Evolutionary conservation across 1,140 invertebrate genomes (phyloP), one percentile per base, ranked within the genome.

Genomic region (Bombus superbus): DNA sequence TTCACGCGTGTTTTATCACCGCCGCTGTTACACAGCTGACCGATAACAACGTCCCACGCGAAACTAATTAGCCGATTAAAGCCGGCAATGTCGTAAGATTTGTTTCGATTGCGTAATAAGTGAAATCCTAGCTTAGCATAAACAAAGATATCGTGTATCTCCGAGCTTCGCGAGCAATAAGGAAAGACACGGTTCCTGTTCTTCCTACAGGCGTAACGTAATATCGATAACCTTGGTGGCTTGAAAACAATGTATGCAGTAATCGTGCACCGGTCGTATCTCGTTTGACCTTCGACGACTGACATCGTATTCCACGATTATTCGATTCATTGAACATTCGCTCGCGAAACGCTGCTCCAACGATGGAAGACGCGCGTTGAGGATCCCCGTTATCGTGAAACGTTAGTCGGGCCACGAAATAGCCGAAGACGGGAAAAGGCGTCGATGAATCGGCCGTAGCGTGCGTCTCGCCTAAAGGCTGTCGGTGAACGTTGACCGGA

Each of bases 401-500:
- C 1, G 42, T 18, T 28, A 2, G n/a, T 47, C 1, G n/a, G n/a
- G 8, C 13, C 25, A 40, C 38, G 25, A 72, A 42, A 44, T n/a
- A 44, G 13, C 11, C 11, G 25, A 42, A 40, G 38, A 42, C 0
- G 25, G 0, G 3, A 42, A 28, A n/a, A 28, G 28, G 6, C 5
- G 18, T 40, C 2, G 69, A 42, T 0, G 40, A 72, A 42, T 32
- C 35, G 32, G 32, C 8, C 9, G 9, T 9, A 38, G 32, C 8
- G 13, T 9, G 18, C 18, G 5, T 47, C 2, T 38, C 38, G 38
- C 2, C 3, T 38, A 38, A 38, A 38, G 38, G 3, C 38, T 47
- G 47, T 32, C n/a, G n/a, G 11, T 22, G 42, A 28, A n/a, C 42
- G 22, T 42, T 66, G 62, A 66, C 32, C 82, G 82, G 82, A 83